Percentiles rank a stretch among this genome's conserved stretches.
Conservation (phyloP, 2,888 invertebrate species). For the Prostheceraeus crozeri region DNA sequence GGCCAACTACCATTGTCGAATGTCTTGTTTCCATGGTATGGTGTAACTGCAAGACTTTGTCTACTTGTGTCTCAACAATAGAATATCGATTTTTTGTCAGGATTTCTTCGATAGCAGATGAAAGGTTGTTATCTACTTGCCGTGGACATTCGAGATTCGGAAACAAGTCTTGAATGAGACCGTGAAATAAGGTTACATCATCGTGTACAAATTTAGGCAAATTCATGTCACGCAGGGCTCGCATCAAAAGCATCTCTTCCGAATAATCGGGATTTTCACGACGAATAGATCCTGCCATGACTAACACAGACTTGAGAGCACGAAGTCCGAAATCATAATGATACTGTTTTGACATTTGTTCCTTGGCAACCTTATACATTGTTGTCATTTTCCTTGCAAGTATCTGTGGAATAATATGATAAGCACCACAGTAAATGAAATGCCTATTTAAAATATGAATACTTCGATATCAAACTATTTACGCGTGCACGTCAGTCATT, state of each 20-base stretch:
- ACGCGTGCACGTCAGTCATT: neutral
- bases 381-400: slow-evolving; percentile 39
- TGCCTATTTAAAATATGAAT: neutral
- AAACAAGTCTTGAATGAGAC: slow-evolving; percentile 37
- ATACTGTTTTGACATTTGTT: slow-evolving; percentile 40
- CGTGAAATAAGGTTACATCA: slow-evolving; percentile 39
- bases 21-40: slow-evolving; percentile 38
- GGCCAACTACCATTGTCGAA: slow-evolving; percentile 39
- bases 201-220: slow-evolving; percentile 39
- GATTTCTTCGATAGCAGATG: slow-evolving; percentile 19
- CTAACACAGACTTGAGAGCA: slow-evolving; percentile 38
- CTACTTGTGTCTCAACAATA: slow-evolving; percentile 29
- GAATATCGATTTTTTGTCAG: slow-evolving; percentile 24
- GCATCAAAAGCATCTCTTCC: slow-evolving; percentile 38
- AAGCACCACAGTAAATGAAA: neutral
- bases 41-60: slow-evolving; percentile 39
- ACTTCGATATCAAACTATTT: neutral
- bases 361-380: slow-evolving; percentile 38
- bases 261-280: slow-evolving; percentile 30
- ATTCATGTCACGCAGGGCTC: slow-evolving; percentile 39
- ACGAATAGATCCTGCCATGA: slow-evolving; percentile 38
- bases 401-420: slow-evolving; percentile 28
- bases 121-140: slow-evolving; percentile 27
- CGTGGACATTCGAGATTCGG: slow-evolving; percentile 37
- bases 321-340: slow-evolving; percentile 41